Percentiles rank a stretch among this genome's conserved stretches.
Conservation (phyloP, 1,140 invertebrate genomes). For the Macrosteles quadrilineatus region DNA sequence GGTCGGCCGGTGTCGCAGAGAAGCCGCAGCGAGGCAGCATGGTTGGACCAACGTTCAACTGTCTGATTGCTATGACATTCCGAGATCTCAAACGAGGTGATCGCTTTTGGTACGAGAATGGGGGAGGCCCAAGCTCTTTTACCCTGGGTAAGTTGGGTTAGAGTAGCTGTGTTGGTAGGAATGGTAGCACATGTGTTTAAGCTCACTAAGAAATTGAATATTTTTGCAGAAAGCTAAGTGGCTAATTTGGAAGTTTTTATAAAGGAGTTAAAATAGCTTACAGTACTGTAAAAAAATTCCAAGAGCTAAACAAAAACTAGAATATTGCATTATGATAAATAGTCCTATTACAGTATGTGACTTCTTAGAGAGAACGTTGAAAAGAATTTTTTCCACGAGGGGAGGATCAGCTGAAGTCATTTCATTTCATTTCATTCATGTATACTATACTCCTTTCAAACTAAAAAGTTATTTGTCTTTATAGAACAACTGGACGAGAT, state of each 20-base stretch:
- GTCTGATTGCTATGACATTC: conserved; percentile 95
- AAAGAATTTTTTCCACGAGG: no score
- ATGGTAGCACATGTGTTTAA: not conserved
- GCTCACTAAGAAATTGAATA: not conserved
- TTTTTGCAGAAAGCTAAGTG: not conserved
- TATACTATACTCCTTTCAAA: no score
- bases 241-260: not conserved
- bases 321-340: no score
- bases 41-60: conserved; percentile 93
- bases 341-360: no score
- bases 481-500: conserved; percentile 87
- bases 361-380: no score
- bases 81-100: conserved; percentile 87
- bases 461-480: no score
- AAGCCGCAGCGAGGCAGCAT: conserved; percentile 80
- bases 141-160: conserved; percentile 58
- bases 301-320: no score
- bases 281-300: not conserved
- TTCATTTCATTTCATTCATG: no score
- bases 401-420: no score
- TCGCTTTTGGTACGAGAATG: conserved; percentile 74
- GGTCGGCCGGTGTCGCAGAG: conserved; percentile 92
- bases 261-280: not conserved
- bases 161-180: conserved; percentile 25
- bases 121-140: conserved; percentile 78